Evolutionary conservation across 2,113 vertebrate genomes (phyloP).

Genomic region (Saccopteryx leptura): DNA sequence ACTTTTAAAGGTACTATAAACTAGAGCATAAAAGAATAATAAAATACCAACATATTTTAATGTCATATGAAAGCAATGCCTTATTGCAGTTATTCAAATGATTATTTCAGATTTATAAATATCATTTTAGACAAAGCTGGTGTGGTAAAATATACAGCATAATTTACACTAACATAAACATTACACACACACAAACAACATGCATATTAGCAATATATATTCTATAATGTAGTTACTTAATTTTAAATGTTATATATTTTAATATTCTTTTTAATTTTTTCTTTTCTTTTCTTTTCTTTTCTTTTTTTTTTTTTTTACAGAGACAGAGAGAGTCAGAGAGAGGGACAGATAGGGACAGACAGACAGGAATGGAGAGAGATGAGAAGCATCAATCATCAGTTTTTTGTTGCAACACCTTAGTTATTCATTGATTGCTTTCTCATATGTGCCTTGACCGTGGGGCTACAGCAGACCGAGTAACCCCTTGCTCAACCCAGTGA

Average conservation of each 20-base stretch:
- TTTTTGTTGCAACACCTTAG: no score
- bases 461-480: no score
- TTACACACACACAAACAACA: not conserved
- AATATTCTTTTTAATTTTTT: not conserved
- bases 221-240: not conserved
- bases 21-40: not conserved
- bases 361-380: no score
- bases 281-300: no score
- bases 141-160: not conserved
- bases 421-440: no score
- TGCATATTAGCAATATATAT: not conserved
- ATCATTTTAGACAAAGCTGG: not conserved
- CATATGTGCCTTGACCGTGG: no score
- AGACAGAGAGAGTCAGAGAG: no score
- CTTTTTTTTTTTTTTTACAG: no score
- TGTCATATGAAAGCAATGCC: not conserved
- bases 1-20: conserved; percentile 29
- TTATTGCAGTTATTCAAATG: not conserved
- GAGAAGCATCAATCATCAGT: no score
- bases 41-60: not conserved
- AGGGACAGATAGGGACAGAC: no score
- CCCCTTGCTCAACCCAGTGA: no score
- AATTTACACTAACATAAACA: not conserved
- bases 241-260: not conserved
- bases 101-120: conserved; percentile 22